Percentiles rank a stretch among this genome's conserved stretches.
These are phyloP conservation scores for Triplophysa dalaica DNA, from an alignment of 2,113 vertebrate species.

Conservation along the genomic window DNA sequence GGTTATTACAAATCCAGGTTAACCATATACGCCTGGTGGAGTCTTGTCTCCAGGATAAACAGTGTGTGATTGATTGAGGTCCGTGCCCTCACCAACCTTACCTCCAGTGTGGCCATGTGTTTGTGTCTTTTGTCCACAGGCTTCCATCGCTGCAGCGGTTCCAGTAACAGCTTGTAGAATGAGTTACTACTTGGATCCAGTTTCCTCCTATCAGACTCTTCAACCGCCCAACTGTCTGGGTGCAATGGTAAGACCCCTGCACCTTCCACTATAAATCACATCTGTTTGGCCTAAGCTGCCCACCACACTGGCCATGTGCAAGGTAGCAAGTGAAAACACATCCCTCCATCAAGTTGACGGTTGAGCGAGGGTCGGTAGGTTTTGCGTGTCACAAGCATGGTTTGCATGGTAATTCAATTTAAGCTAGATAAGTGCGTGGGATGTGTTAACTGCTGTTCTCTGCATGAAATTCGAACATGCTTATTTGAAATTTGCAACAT, in stretches of 20 bases:
- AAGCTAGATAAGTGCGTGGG: too few species aligned
- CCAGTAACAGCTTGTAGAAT: slow-evolving; percentile 69
- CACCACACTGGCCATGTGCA: slow-evolving; percentile 58
- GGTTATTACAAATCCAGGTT: slow-evolving; percentile 46
- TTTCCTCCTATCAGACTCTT: slow-evolving; percentile 72
- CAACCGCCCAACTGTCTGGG: slow-evolving; percentile 77
- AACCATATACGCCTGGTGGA: neutral
- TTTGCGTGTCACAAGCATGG: neutral
- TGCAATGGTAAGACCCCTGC: slow-evolving; percentile 79
- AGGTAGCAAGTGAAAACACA: slow-evolving; percentile 44
- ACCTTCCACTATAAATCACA: slow-evolving; percentile 68
- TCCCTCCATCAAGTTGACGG: neutral
- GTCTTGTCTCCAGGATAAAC: slow-evolving; percentile 63
- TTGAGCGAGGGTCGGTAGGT: neutral
- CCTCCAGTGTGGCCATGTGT: slow-evolving; percentile 18
- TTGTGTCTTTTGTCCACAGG: slow-evolving; percentile 31
- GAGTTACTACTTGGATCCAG: slow-evolving; percentile 90
- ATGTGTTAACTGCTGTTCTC: too few species aligned
- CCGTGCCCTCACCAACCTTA: slow-evolving; percentile 45
- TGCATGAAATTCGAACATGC: neutral
- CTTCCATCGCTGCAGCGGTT: neutral
- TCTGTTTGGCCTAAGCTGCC: slow-evolving; percentile 58
- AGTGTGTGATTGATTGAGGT: slow-evolving; percentile 66
- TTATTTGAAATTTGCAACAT: neutral
- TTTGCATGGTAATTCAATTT: neutral